Evolutionary conservation across 2,888 invertebrate genomes (phyloP), one percentile per base, ranked within the genome.

Genomic region (Amphipoea oculea): DNA sequence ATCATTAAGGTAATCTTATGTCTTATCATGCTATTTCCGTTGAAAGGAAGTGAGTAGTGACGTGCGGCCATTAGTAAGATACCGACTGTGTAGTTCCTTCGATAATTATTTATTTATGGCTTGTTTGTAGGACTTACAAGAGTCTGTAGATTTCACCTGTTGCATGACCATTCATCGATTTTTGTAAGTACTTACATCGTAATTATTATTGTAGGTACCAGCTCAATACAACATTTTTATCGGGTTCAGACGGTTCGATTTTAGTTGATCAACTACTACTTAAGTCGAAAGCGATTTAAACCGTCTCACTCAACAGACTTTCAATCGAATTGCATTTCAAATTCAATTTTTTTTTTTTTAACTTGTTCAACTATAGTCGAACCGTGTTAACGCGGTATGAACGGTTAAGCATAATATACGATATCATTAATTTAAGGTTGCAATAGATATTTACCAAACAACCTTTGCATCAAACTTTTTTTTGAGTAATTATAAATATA

Each of bases 21-120:
- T 42, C 62, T 72, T 83, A 85, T 85, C 76, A 72, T 45, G 80
- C 45, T n/a, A 54, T 83, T 83, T 85, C 83, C 82, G 72, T 40
- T 73, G 14, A 75, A 75, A 23, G 74, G 73, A 84, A 79, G 57
- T 71, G 23, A 63, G 65, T 70, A 65, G 54, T 70, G 29, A 68
- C 29, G 48, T 60, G 51, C 68, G 62, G 60, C 48, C 57, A 81
- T 82, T 84, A 81, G 11, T 54, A 29, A 65, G 40, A 60, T 69
- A 81, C 62, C 40, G 54, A 81, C 42, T 57, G 17, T 69, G 29
- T 63, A 73, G 23, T 71, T 80, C 60, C 63, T 72, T 65, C 68
- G 29, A 45, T 69, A 69, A 73, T 69, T 69, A 69, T 14, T 75
- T 57, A 57, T 29, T 72, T 40, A 65, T n/a, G 66, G 12, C 29